phyloP scores from a whole-genome alignment of 37 sponge, comb jelly and placozoan species.

The Spongilla lacustris region DNA sequence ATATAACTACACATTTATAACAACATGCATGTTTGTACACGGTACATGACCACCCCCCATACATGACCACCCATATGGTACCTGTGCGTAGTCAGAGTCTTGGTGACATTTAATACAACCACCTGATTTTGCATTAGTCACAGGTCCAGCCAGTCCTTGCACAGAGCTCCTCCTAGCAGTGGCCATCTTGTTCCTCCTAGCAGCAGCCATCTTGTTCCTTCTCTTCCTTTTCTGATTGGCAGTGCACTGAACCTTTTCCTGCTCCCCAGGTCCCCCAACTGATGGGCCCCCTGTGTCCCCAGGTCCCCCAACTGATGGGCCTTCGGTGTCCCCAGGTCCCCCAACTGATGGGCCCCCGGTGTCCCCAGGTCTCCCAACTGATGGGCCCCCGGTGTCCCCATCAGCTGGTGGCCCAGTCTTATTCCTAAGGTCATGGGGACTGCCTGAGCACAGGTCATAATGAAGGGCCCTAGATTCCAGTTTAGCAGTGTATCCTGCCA shows the following conservation, averaged over 20 bases:
- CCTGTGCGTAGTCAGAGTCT: slow-evolving; percentile 45
- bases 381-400: neutral
- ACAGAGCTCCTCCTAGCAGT: neutral
- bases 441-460: neutral
- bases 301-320: neutral
- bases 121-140: neutral
- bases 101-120: slow-evolving; percentile 55
- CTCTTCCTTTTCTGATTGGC: neutral
- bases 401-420: neutral
- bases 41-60: too few species aligned
- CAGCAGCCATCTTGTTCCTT: neutral
- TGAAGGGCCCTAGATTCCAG: slow-evolving; percentile 17
- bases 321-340: neutral
- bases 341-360: neutral
- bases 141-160: too few species aligned
- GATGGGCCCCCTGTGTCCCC: neutral
- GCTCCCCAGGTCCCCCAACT: neutral
- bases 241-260: neutral
- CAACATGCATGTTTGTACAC: too few species aligned
- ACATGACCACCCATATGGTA: too few species aligned
- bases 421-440: neutral
- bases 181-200: too few species aligned
- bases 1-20: too few species aligned
- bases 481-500: slow-evolving; percentile 13
- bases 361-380: neutral